Evolutionary conservation across 2,113 vertebrate species (phyloP), one percentile per base, ranked within the genome.

Genomic region (Halcyon malimbica): DNA sequence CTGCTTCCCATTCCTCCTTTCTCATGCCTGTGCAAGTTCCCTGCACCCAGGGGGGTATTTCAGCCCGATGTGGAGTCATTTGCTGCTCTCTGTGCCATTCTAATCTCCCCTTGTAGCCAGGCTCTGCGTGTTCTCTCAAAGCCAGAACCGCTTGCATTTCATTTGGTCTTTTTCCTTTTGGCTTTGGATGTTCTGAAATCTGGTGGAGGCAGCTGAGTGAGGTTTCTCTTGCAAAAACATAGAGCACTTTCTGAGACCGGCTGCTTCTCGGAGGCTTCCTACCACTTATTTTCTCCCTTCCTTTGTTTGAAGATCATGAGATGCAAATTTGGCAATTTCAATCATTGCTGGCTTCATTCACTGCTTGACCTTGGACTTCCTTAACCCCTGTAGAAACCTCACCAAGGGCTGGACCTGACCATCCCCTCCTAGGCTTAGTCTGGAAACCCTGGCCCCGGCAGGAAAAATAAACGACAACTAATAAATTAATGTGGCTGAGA

Each of bases 11-110:
- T 33, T 71, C 46, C 35, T 87, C 57, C 25, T 85, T 80, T 82
- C 39, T 80, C 57, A 21, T 65, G 33, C 10, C 29, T 10, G 2
- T 2, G 2, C 12, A 39, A n/a, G 20, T 14, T 75, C 17, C 21
- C 10, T 0, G 1, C 1, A 1, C 33, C 42, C 46, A 23, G 0
- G 4, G 0, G 5, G 26, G 5, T 64, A 18, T 60, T 87, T 69
- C 59, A 87, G 59, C 20, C 68, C 0, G 0, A 5, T 11, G 16
- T 0, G 2, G 39, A 53, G 20, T 5, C 2, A 28, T 24, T 83
- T 80, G 50, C 28, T 0, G 1, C 51, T 74, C 50, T 19, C 14
- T 2, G 33, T 6, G 24, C 16, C 20, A 25, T 37, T n/a, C n/a
- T 83, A 24, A 29, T 60, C 28, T 54, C 13, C 28, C 25, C 6